Evolutionary conservation across 2,797 vertebrate genomes (phyloP).

Genomic region (Acomys russatus): DNA sequence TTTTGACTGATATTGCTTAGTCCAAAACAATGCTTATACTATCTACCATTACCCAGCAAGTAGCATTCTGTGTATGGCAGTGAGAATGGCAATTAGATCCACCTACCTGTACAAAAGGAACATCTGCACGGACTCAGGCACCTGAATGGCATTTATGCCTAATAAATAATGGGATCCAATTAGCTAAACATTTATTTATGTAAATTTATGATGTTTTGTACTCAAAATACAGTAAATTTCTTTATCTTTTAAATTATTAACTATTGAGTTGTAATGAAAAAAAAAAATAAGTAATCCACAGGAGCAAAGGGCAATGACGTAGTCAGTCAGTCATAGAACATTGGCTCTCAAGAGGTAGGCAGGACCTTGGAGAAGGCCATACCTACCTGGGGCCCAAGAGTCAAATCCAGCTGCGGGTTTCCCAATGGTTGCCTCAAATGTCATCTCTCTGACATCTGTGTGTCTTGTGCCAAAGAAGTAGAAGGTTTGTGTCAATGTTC

Average conservation of each 20-base stretch:
- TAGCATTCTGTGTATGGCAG: not conserved
- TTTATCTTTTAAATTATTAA: not conserved
- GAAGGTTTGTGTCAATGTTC: fast-evolving
- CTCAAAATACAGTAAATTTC: not conserved
- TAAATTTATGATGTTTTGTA: not conserved
- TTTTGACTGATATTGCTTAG: not conserved
- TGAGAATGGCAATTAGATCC: not conserved
- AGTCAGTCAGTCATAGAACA: too few species aligned
- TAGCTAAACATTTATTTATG: not conserved
- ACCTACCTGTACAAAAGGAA: not conserved
- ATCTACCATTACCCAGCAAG: not conserved
- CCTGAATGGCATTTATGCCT: not conserved
- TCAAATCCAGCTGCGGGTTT: not conserved
- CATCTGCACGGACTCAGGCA: too few species aligned
- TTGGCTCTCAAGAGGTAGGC: not conserved
- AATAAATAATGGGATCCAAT: not conserved
- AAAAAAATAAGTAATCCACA: not conserved
- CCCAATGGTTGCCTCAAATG: not conserved
- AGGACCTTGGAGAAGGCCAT: not conserved
- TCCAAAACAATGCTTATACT: not conserved
- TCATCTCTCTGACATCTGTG: not conserved
- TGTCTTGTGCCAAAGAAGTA: not conserved
- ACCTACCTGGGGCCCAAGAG: not conserved
- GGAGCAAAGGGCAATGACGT: not conserved
- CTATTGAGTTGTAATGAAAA: not conserved